Evolutionary conservation across 1,140 invertebrate species (phyloP), one percentile per base, ranked within the genome.

Genomic region (Eupristina koningsbergeri): DNA sequence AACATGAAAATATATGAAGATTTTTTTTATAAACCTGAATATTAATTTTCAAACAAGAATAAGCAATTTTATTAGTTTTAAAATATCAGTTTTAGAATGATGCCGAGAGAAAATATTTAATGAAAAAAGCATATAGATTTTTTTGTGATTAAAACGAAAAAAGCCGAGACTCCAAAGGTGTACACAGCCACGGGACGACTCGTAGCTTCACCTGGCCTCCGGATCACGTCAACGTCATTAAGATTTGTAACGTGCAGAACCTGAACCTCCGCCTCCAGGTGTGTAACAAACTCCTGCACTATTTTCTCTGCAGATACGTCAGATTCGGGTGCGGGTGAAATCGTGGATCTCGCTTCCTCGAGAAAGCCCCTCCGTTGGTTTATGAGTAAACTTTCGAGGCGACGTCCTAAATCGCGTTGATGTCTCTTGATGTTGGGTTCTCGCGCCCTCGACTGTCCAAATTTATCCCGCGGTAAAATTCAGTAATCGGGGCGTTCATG

Each of bases 201-300:
- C 64, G 64, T 3, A 5, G 64, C 31, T 34, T 17, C n/a, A 0
- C 1, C n/a, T 7, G 1, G n/a, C 34, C 13, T 8, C 22, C 22
- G 17, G 61, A 36, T 5, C 64, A 64, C 79, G 79, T 73, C 69
- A 81, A 81, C 73, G 50, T 67, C 47, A 47, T 81, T 64, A 73
- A 73, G 73, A 67, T 81, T 58, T 81, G 50, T 71, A 78, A 15
- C 58, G 76, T 58, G 50, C n/a, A n/a, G n/a, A n/a, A n/a, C n/a
- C n/a, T n/a, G n/a, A n/a, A n/a, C n/a, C 34, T 19, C 22, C 75
- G 75, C 31, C 31, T 41, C 47, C 71, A n/a, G 41, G 22, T n/a
- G 41, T 2, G 26, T 19, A 77, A 61, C 75, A 77, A 77, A 77
- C 50, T 77, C 50, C 45, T 67, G 31, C 64, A 1, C 61, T 3